Conservation (phyloP, 2,888 invertebrate genomes). For the Drosophila mettleri region DNA sequence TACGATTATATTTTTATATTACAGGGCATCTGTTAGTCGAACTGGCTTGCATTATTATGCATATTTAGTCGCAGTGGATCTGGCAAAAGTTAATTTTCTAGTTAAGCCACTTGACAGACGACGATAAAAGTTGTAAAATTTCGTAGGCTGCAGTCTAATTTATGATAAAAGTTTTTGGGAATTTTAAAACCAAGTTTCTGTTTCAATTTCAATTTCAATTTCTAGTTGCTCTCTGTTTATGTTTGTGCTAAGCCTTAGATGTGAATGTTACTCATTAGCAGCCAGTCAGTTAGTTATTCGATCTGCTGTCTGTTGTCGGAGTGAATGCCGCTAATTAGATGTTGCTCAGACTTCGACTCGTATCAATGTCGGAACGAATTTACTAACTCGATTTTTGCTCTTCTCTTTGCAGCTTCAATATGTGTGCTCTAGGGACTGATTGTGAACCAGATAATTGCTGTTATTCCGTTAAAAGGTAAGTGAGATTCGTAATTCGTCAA, state of each 20-base stretch:
- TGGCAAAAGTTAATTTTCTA: constrained; percentile 40
- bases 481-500: constrained; percentile 33
- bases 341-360: background rate
- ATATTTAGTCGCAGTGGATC: constrained; percentile 14
- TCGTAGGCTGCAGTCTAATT: background rate
- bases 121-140: constrained; percentile 23
- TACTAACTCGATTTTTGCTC: constrained; percentile 19
- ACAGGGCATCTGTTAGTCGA: background rate
- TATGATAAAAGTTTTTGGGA: constrained; percentile 12
- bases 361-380: constrained; percentile 4
- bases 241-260: constrained; percentile 3
- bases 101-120: constrained; percentile 39
- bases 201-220: too few relatives aligned
- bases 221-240: background rate
- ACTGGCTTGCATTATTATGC: too few relatives aligned
- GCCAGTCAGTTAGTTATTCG: background rate
- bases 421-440: constrained; percentile 36
- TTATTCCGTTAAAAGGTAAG: constrained; percentile 64
- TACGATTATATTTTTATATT: too few relatives aligned
- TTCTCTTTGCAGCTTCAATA: constrained; percentile 41
- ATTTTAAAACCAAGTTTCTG: constrained; percentile 3
- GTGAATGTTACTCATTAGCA: too few relatives aligned
- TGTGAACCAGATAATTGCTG: constrained; percentile 41
- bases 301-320: too few relatives aligned
- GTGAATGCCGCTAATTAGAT: constrained; percentile 31